Conservation (phyloP, 2,113 vertebrate species). For the Rutilus rutilus region DNA sequence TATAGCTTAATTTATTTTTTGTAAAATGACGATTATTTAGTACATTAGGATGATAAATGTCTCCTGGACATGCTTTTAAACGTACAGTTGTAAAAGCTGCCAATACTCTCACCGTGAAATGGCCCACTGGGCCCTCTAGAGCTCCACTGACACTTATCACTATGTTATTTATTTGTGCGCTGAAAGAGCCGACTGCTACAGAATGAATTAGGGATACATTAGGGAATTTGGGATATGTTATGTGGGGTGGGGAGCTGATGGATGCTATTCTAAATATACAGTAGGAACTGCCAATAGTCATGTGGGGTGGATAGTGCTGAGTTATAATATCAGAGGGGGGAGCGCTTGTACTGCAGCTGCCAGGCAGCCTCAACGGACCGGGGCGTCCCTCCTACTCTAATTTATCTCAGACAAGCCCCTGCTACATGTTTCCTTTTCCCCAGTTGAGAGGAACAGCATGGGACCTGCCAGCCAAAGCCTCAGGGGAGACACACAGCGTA, state of each 20-base stretch:
- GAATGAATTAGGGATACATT: slow-evolving; percentile 61
- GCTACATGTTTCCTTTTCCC: slow-evolving; percentile 61
- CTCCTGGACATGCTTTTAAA: slow-evolving; percentile 66
- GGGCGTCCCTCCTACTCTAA: slow-evolving; percentile 70
- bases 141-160: slow-evolving; percentile 69
- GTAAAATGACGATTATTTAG: slow-evolving; percentile 68
- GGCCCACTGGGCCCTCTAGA: slow-evolving; percentile 54
- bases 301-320: slow-evolving; percentile 68
- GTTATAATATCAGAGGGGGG: slow-evolving; percentile 66
- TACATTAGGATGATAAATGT: slow-evolving; percentile 74
- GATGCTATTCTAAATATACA: slow-evolving; percentile 73
- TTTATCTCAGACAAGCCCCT: slow-evolving; percentile 71
- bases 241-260: slow-evolving; percentile 66
- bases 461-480: slow-evolving; percentile 38
- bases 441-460: slow-evolving; percentile 51
- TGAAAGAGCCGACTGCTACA: slow-evolving; percentile 41
- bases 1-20: slow-evolving; percentile 58
- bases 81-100: slow-evolving; percentile 65
- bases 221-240: slow-evolving; percentile 62
- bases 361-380: slow-evolving; percentile 61
- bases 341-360: slow-evolving; percentile 40
- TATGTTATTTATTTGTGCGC: slow-evolving; percentile 70
- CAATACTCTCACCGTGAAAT: slow-evolving; percentile 60
- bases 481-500: slow-evolving; percentile 23
- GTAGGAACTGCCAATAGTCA: slow-evolving; percentile 73